Conservation (phyloP, 2,113 vertebrate genomes). For the Hydropotes inermis region DNA sequence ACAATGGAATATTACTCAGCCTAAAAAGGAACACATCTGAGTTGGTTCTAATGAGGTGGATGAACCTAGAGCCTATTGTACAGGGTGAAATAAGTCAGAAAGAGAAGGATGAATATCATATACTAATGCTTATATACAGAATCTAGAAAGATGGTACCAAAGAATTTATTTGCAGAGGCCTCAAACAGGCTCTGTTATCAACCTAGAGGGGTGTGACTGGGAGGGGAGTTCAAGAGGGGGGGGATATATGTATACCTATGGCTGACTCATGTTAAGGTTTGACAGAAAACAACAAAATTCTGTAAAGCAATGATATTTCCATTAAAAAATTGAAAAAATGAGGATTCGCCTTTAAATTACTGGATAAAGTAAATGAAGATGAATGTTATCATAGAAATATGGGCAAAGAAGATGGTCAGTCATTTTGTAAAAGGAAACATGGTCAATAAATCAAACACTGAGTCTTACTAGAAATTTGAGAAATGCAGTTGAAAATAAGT, state of each 20-base stretch:
- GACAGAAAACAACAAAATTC: not conserved
- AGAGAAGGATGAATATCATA: not conserved
- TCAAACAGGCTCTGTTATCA: not conserved
- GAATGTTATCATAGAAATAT: conserved; percentile 29
- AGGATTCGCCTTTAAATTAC: conserved; percentile 22
- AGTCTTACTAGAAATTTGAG: not conserved
- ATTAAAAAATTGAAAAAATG: not conserved
- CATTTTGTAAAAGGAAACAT: conserved; percentile 23
- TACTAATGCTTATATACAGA: not conserved
- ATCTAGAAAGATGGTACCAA: not conserved
- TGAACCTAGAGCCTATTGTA: not conserved
- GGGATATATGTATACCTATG: not conserved
- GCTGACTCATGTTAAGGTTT: not conserved
- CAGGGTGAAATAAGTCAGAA: not conserved
- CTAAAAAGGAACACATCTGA: not conserved
- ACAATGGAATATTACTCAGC: not conserved
- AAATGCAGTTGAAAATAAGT: not conserved
- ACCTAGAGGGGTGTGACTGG: not conserved
- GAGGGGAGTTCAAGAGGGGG: not conserved
- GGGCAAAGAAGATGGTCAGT: not conserved
- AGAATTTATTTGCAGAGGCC: not conserved
- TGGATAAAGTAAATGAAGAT: not conserved
- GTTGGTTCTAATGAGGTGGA: not conserved
- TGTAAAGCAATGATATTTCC: not conserved
- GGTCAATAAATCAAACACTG: not conserved